These are phyloP conservation scores for Petrocephalus schoutedeni DNA, from an alignment of 2,797 vertebrate species.

Conservation along the genomic window DNA sequence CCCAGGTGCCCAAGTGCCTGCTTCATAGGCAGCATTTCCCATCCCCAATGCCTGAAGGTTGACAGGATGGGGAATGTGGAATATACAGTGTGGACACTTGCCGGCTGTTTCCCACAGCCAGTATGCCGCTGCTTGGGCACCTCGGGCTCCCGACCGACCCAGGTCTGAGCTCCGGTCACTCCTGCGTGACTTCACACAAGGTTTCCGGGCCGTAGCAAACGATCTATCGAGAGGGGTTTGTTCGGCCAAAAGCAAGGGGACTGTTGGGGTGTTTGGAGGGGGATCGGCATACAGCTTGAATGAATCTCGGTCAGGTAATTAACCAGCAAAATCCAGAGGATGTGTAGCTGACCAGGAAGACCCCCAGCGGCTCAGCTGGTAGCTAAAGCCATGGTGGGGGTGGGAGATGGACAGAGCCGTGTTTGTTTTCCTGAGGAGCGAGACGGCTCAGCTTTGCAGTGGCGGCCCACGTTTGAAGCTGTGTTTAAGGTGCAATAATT, in stretches of 20 bases:
- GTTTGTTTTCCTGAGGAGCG: neutral
- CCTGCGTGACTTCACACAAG: neutral
- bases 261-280: neutral
- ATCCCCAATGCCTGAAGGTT: neutral
- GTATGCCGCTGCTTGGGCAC: neutral
- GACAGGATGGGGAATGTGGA: neutral
- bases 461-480: neutral
- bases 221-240: neutral
- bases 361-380: neutral
- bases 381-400: neutral
- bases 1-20: neutral
- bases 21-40: neutral
- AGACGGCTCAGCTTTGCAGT: neutral
- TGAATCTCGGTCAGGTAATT: neutral
- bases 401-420: neutral
- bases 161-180: neutral
- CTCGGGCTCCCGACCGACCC: neutral
- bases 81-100: slow-evolving; percentile 2
- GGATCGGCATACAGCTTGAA: neutral
- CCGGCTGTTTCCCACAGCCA: slow-evolving; percentile 35
- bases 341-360: neutral
- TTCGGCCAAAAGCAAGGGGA: neutral
- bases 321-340: neutral
- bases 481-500: slow-evolving; percentile 21
- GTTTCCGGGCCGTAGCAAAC: neutral